These are phyloP conservation scores for Metacarcinus magister DNA, from an alignment of 2,888 invertebrate species.

Conservation along the genomic window DNA sequence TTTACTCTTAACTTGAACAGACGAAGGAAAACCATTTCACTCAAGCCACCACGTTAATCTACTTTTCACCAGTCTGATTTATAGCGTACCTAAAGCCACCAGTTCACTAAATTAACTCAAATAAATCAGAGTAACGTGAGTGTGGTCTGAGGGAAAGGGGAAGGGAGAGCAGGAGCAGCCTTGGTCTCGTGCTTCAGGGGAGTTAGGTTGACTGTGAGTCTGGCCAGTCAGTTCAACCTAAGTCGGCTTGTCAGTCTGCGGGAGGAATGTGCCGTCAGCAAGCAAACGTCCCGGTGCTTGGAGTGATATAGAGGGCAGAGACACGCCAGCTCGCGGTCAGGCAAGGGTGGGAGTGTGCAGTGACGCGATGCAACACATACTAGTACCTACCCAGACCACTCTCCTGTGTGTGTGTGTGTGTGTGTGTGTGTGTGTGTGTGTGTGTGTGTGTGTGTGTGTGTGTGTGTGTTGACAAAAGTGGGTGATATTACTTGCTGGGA, in stretches of 20 bases:
- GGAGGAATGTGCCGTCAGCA: conserved; percentile 28
- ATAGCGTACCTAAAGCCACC: not conserved
- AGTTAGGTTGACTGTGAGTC: not conserved
- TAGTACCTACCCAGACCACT: not conserved
- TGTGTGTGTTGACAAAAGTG: conserved; percentile 13
- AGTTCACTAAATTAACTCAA: not conserved
- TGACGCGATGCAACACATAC: conserved; percentile 33
- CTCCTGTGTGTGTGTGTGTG: not conserved
- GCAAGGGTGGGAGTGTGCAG: not conserved
- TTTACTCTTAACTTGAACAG: not conserved
- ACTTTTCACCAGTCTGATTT: conserved; percentile 14
- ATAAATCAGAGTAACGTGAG: not conserved
- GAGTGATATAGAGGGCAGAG: not conserved
- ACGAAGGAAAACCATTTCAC: not conserved
- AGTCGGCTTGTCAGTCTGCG: not conserved
- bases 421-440: not conserved
- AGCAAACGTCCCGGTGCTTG: conserved; percentile 27
- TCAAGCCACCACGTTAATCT: not conserved
- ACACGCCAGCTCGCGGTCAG: conserved; percentile 29
- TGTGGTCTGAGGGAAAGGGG: not conserved
- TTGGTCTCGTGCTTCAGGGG: not conserved
- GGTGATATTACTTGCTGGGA: conserved; percentile 37
- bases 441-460: conserved; percentile 18
- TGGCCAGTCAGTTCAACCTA: not conserved
- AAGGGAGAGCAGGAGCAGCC: not conserved